Conservation (phyloP, 2,797 vertebrate genomes). For the Okamejei kenojei region DNA sequence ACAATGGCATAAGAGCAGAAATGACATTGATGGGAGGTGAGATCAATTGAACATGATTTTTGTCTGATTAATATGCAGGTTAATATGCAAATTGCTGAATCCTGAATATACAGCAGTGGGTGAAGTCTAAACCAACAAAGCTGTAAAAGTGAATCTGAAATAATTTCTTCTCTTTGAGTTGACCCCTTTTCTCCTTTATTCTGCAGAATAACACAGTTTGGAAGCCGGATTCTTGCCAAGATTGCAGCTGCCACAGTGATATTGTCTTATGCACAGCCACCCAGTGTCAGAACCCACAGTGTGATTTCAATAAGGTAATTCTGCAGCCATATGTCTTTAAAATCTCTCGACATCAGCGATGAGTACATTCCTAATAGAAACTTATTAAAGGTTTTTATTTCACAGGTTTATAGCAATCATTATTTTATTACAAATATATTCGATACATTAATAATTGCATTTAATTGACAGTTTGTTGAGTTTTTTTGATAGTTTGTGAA, state of each 20-base stretch:
- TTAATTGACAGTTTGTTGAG: background rate
- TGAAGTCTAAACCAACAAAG: slow-evolving; percentile 1
- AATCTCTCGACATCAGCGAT: background rate
- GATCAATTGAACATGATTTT: no score
- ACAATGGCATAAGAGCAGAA: background rate
- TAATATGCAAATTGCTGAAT: background rate
- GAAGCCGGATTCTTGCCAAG: slow-evolving; percentile 75
- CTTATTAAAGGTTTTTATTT: background rate
- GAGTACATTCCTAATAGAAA: background rate
- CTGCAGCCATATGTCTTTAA: background rate
- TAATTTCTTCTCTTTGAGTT: background rate
- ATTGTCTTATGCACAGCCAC: slow-evolving; percentile 65
- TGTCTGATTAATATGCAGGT: background rate
- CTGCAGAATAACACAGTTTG: slow-evolving; percentile 77
- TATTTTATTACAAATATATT: background rate
- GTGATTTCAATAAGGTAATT: slow-evolving; percentile 76
- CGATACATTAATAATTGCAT: background rate
- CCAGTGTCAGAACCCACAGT: slow-evolving; percentile 69
- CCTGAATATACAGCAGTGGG: background rate
- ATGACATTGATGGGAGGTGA: background rate
- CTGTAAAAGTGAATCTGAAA: background rate
- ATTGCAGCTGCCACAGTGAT: slow-evolving; percentile 67
- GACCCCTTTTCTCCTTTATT: slow-evolving; percentile 23
- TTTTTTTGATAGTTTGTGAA: background rate
- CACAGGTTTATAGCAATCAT: background rate